Conservation (phyloP, 2,113 vertebrate genomes). For the Andinoacara biseriatus region DNA sequence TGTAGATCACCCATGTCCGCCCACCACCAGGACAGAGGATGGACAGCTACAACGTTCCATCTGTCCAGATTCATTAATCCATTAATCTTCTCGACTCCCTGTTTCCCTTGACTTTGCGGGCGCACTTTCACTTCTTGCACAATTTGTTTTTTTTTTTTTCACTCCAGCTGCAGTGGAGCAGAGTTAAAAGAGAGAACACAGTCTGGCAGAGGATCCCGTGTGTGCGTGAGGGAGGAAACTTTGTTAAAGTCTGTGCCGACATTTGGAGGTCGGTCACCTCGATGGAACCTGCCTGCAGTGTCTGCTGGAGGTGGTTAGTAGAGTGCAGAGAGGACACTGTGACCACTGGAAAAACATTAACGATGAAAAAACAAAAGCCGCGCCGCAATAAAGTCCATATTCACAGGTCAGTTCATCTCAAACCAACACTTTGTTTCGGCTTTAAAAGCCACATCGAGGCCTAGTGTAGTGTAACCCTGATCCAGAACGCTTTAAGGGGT, state of each 20-base stretch:
- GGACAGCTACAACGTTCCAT: conserved; percentile 5
- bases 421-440: no score
- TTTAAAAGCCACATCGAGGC: background rate
- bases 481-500: background rate
- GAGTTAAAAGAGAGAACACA: conserved; percentile 27
- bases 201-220: background rate
- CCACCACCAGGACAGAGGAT: background rate
- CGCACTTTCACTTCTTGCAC: conserved; percentile 41
- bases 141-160: conserved; percentile 31
- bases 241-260: conserved; percentile 16
- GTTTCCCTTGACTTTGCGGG: conserved; percentile 25
- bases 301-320: background rate
- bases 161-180: conserved; percentile 20
- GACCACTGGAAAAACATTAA: conserved; percentile 29
- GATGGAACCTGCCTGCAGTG: background rate
- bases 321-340: conserved; percentile 4
- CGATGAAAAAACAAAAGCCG: conserved; percentile 1
- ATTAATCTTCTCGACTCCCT: conserved; percentile 30
- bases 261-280: conserved; percentile 41
- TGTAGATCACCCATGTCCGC: conserved; percentile 7
- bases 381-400: background rate
- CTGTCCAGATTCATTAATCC: conserved; percentile 35
- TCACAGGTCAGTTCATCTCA: conserved; percentile 5
- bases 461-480: background rate
- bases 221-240: conserved; percentile 8